Evolutionary conservation across 2,797 vertebrate species (phyloP), one percentile per base, ranked within the genome.

Genomic region (Chromobotia macracanthus): DNA sequence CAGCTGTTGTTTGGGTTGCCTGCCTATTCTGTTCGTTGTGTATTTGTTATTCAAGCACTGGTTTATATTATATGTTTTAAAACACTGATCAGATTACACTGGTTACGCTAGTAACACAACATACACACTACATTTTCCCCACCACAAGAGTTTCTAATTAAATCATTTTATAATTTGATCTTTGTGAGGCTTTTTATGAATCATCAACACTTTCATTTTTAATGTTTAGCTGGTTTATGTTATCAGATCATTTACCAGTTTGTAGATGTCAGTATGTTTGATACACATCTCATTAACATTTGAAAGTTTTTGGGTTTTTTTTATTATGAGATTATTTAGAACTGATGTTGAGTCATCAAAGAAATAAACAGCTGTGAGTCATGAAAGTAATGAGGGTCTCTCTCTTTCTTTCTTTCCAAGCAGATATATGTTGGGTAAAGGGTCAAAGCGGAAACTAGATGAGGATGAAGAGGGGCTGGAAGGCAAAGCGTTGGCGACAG

Each of bases 351-450:
- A 72, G 13, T 65, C 69, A 65, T 64, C 10, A 55, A 23, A 2
- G 18, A 38, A 31, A n/a, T 50, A 53, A 63, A 38, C 56, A 53
- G 19, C 44, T 63, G 1, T 79, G 48, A 71, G 77, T 79, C 68
- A 79, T 65, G 23, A 78, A 71, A 5, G 31, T 72, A 72, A 79
- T 79, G 44, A 70, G 28, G 38, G 38, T 5, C 5, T 53, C 56
- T 61, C 46, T 70, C 10, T 74, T 56, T 78, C 64, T 74, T 16
- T 82, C 87, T 77, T 80, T 74, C 89, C 67, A 77, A 92, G 38
- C 92, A 99, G 97, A 98, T 98, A 95, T 97, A 99, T 99, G 97
- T 99, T 98, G 94, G 96, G 96, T 94, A 98, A 98, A 97, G 96
- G 96, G 92, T 95, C 95, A 93, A 99, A 98, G 90, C 96, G 97